These are phyloP conservation scores for Propsilocerus akamusi DNA, from an alignment of 1,140 invertebrate species.

Conservation along the genomic window DNA sequence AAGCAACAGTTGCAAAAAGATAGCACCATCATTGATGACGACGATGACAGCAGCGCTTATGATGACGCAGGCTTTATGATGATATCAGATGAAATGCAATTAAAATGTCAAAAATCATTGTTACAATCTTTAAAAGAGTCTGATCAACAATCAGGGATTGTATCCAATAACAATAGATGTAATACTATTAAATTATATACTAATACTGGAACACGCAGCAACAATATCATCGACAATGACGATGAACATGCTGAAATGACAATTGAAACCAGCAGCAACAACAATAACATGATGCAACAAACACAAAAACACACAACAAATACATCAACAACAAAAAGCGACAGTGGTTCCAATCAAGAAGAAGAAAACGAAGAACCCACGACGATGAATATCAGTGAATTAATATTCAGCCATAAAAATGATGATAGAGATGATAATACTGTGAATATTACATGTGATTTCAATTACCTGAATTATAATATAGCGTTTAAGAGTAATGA, in stretches of 20 bases:
- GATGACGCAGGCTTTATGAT: not conserved
- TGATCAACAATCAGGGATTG: slow-evolving; percentile 3
- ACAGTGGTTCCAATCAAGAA: too few relatives aligned
- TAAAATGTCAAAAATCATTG: not conserved
- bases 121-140: slow-evolving; percentile 1
- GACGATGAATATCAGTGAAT: slow-evolving; percentile 2
- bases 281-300: not conserved
- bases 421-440: slow-evolving; percentile 1
- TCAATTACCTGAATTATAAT: slow-evolving; percentile 4
- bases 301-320: too few relatives aligned
- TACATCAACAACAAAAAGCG: too few relatives aligned
- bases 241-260: not conserved
- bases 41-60: not conserved
- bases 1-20: not conserved
- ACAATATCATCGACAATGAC: not conserved
- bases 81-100: slow-evolving; percentile 2
- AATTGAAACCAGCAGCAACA: not conserved
- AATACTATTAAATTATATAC: not conserved
- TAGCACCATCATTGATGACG: not conserved
- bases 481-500: not conserved
- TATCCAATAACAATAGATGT: slow-evolving; percentile 2
- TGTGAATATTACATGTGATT: slow-evolving; percentile 4
- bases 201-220: not conserved
- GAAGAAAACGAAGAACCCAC: too few relatives aligned
- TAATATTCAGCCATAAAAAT: slow-evolving; percentile 3